Evolutionary conservation across 1,140 invertebrate genomes (phyloP), one percentile per base, ranked within the genome.

Genomic region (Eubasilissa regina): DNA sequence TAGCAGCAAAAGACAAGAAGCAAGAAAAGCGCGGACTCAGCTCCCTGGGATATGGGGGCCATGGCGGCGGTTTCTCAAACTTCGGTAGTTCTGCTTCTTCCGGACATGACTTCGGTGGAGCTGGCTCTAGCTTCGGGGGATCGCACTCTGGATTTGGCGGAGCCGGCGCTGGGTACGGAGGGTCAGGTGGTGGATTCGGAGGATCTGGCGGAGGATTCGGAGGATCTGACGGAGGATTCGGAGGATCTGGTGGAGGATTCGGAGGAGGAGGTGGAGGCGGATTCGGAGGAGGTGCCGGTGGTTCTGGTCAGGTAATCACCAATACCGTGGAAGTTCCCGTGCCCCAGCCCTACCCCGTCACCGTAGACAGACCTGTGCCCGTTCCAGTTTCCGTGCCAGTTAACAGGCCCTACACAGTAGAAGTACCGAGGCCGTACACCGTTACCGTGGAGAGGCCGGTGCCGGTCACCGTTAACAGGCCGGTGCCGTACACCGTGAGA

Each of bases 391-490:
- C 78, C 56, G 70, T 83, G 35, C 81, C 82, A 56, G 83, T 84
- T 0, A 72, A 78, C 53, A 76, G 78, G 51, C 83, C 81, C 3
- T 80, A 79, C 72, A 62, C 78, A 51, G 81, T 83, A 8, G 78
- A 80, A 75, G 77, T 83, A 8, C 76, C 81, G 9, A 80, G 70
- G 75, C 86, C 85, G 9, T 87, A 87, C 78, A 82, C 85, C 15
- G 85, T 85, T 17, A 81, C 82, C 21, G 84, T 87, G 1, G 84
- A 86, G 72, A 85, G 84, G 68, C 83, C 83, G 6, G 85, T 87
- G 9, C 86, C 86, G 4, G 78, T 80, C 44, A 64, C 70, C 56
- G 83, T 84, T 43, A 74, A 81, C 62, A 84, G 81, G 62, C 82
- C 82, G 13, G 81, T 84, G 0, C 85, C 84, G 0, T 84, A 84